Evolutionary conservation across 64 coral and sea anemone genomes (phyloP), one percentile per base, ranked within the genome.

Genomic region (Porites lutea): DNA sequence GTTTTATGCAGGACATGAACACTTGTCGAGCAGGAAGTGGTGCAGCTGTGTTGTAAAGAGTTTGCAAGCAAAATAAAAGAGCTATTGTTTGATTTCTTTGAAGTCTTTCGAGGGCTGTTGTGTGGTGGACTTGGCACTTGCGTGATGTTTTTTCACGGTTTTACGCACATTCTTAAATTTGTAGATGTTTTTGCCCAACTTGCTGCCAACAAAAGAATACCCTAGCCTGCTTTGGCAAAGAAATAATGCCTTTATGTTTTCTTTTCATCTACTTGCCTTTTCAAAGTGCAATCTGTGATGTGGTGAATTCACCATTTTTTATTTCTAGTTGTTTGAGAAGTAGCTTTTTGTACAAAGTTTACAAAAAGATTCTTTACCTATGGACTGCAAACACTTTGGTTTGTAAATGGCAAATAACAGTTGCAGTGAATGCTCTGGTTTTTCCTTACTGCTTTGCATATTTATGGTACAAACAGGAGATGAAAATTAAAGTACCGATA

Each of bases 1-100:
- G 64, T 58, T 93, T 91, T 86, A 92, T 99, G 47, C 90, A 95
- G 65, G 97, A 96, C 73, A 90, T 99, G 91, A 96, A 99, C 59
- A 95, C 96, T 16, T 93, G 63, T 7, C 88, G 97, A 61, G 97
- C 97, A 10, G 97, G 97, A 2, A 92, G 94, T 82, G 97, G 97
- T 46, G 97, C 97, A 8, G 97, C 97, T 23, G 84, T 99, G 2
- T 69, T 99, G 20, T 96, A 82, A 94, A 21, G 61, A 55, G 12
- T 5, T 81, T 71, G 37, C 7, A 53, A 46, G 3, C 3, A 18
- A 47, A 12, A 9, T 12, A 46, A 53, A 83, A 67, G 14, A 68
- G 46, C 15, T 45, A 2, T 67, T 8, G 5, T 66, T n/a, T 48
- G 12, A 51, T 64, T 43, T 63, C 12, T 3, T 27, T 4, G 57